A percentile compares a stretch with the other conserved stretches of the same genome.
Conservation (phyloP, 2,797 vertebrate species). For the Molothrus ater region DNA sequence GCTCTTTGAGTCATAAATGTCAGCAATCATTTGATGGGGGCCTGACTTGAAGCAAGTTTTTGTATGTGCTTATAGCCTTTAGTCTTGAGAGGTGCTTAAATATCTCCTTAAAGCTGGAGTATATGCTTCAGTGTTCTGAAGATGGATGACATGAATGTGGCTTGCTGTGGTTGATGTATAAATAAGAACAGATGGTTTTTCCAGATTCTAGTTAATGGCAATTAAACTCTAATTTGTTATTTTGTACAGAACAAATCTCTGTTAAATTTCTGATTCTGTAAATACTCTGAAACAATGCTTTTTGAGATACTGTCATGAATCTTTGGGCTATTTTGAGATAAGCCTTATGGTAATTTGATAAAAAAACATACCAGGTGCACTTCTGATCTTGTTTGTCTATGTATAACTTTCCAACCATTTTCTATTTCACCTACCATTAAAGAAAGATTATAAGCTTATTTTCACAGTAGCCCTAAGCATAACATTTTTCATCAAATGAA, state of each 20-base stretch:
- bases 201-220: slow-evolving; percentile 8
- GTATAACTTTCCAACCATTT: background rate
- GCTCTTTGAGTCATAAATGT: background rate
- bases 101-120: background rate
- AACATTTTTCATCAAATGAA: background rate
- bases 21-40: background rate
- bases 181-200: slow-evolving; percentile 46
- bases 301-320: background rate
- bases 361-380: background rate
- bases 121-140: background rate
- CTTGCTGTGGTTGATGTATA: background rate
- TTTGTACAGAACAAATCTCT: slow-evolving; percentile 24
- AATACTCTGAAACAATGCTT: background rate
- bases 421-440: background rate
- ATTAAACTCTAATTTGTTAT: slow-evolving; percentile 48
- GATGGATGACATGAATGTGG: background rate
- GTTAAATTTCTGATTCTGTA: background rate
- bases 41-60: background rate
- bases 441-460: background rate
- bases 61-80: background rate
- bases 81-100: background rate
- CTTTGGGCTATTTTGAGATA: background rate
- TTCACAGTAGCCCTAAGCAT: background rate
- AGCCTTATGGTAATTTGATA: background rate
- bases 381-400: background rate